phyloP scores from a whole-genome alignment of 2,888 invertebrate genomes.

The Microlaimidae sp. region DNA sequence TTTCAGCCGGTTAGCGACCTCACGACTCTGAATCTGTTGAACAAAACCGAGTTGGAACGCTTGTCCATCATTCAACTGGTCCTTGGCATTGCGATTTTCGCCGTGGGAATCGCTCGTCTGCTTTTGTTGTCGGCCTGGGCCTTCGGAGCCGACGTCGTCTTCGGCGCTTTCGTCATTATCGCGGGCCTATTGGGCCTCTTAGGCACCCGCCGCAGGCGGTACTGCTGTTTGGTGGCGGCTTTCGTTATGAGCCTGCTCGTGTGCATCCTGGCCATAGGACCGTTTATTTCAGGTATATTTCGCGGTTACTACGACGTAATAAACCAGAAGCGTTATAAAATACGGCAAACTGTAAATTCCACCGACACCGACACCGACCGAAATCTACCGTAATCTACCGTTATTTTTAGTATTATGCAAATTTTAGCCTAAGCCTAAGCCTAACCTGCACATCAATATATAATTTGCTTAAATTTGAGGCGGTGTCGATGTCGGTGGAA shows the following conservation, averaged over 20 bases:
- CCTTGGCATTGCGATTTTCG: slow-evolving; percentile 13
- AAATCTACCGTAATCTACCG: no score
- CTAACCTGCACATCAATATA: no score
- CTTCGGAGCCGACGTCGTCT: slow-evolving; percentile 16
- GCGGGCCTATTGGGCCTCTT: slow-evolving; percentile 9
- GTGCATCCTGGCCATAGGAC: slow-evolving; percentile 6
- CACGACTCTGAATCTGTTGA: no score
- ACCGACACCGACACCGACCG: no score
- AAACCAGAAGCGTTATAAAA: no score
- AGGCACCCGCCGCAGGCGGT: neutral
- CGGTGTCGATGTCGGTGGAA: no score
- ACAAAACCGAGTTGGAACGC: neutral
- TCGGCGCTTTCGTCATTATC: slow-evolving; percentile 14
- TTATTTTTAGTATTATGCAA: no score
- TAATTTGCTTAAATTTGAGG: no score
- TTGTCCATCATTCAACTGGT: slow-evolving; percentile 5
- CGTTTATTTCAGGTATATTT: slow-evolving; percentile 11
- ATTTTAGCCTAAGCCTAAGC: no score
- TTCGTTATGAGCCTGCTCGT: slow-evolving; percentile 5
- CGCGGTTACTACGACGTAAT: no score
- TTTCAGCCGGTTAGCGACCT: no score
- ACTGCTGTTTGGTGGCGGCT: slow-evolving; percentile 4
- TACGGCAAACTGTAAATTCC: no score
- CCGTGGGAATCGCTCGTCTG: slow-evolving; percentile 15
- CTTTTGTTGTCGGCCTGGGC: slow-evolving; percentile 16